Conservation (phyloP, 2,797 vertebrate genomes). For the Sebastolobus altivelis region DNA sequence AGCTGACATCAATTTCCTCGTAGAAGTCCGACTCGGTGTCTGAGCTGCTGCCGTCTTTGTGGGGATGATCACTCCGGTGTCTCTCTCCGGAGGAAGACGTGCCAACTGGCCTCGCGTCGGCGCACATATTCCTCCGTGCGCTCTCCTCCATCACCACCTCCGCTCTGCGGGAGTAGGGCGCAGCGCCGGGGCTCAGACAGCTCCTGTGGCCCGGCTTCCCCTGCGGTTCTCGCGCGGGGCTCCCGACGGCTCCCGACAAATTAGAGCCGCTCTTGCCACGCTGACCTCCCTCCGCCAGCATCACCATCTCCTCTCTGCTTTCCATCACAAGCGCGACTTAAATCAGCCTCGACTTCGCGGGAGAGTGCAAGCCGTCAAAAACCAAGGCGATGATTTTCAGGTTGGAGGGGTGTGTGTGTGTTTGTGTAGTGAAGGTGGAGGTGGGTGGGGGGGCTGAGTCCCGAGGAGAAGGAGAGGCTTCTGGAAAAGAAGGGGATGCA, state of each 20-base stretch:
- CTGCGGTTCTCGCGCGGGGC: conserved; percentile 84
- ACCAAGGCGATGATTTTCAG: conserved; percentile 56
- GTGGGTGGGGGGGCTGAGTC: conserved; percentile 50
- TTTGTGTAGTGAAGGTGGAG: conserved; percentile 21
- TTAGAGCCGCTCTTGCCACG: conserved; percentile 89
- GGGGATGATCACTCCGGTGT: conserved; percentile 81
- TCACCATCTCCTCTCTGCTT: conserved; percentile 92
- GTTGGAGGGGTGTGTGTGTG: conserved; percentile 53
- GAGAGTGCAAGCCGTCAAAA: conserved; percentile 58
- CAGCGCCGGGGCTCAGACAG: conserved; percentile 87
- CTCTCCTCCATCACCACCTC: conserved; percentile 82
- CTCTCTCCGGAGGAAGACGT: conserved; percentile 79
- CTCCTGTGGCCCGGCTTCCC: conserved; percentile 89
- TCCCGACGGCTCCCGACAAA: conserved; percentile 88
- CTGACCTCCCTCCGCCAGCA: conserved; percentile 92
- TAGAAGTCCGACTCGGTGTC: conserved; percentile 99
- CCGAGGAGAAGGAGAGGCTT: conserved; percentile 65
- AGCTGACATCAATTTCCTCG: conserved; percentile 99
- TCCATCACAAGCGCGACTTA: conserved; percentile 87
- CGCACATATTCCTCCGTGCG: conserved; percentile 85
- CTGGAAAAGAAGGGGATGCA: conserved; percentile 72
- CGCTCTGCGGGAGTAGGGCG: conserved; percentile 85
- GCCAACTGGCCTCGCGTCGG: conserved; percentile 84
- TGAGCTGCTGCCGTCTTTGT: conserved; percentile 94
- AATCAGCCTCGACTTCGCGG: conserved; percentile 43